A percentile compares a stretch with the other conserved stretches of the same genome.
Evolutionary conservation across 2,113 vertebrate species (phyloP).

Genomic region (Tychaedon coryphoeus): DNA sequence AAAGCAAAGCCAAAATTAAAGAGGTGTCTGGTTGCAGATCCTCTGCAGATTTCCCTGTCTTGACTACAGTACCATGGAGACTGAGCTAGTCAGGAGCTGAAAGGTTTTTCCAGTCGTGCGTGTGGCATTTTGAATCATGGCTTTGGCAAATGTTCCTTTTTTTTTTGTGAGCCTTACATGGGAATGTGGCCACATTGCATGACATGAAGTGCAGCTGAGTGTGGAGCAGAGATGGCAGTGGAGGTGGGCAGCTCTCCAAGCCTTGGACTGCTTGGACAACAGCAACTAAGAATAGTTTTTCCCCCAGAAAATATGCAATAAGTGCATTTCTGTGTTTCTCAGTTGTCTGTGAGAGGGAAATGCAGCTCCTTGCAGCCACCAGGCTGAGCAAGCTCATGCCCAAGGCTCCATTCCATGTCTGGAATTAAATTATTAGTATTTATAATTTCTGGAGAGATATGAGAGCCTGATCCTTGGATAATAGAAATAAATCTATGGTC

Average conservation of each 20-base stretch:
- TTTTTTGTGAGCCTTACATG: background rate
- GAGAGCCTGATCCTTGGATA: background rate
- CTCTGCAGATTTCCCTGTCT: slow-evolving; percentile 61
- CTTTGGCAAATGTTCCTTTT: background rate
- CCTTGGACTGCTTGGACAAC: background rate
- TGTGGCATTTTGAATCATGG: slow-evolving; percentile 50
- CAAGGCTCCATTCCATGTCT: background rate
- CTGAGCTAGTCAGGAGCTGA: slow-evolving; percentile 16
- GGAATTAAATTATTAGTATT: background rate
- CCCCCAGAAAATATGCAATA: background rate
- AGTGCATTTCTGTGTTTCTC: background rate
- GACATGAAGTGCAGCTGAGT: background rate
- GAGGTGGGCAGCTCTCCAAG: background rate
- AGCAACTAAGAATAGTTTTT: background rate
- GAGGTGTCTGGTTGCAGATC: slow-evolving; percentile 66
- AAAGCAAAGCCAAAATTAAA: slow-evolving; percentile 59
- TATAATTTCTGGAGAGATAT: background rate
- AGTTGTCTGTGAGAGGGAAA: background rate
- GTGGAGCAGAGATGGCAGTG: background rate
- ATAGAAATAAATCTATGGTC: background rate
- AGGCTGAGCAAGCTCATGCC: background rate
- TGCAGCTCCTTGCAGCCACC: background rate
- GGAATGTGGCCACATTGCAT: background rate
- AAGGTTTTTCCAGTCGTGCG: slow-evolving; percentile 49
- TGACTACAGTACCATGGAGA: slow-evolving; percentile 29